A percentile compares a stretch with the other conserved stretches of the same genome.
phyloP scores from a whole-genome alignment of 2,797 vertebrate genomes.

The Molossus alvarezi region DNA sequence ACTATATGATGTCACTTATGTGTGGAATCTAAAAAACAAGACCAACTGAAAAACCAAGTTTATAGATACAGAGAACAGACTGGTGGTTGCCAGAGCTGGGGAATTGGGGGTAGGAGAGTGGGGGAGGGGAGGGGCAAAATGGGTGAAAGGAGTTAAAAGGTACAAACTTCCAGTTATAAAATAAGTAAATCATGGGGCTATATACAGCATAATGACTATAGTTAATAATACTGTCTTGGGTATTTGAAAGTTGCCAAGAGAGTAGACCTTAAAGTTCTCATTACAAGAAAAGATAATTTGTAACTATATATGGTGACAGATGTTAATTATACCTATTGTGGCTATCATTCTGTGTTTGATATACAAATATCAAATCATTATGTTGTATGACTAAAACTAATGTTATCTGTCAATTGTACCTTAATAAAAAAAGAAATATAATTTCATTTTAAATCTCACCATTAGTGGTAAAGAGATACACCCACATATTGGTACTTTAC shows the following conservation, averaged over 20 bases:
- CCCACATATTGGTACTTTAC: background rate
- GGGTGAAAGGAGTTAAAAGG: background rate
- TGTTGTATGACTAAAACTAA: background rate
- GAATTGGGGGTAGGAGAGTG: background rate
- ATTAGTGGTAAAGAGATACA: background rate
- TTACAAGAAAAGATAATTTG: background rate
- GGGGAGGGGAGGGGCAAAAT: background rate
- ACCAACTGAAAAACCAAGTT: background rate
- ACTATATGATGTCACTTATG: background rate
- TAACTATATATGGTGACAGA: background rate
- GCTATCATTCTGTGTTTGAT: background rate
- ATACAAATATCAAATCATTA: background rate
- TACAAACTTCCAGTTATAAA: background rate
- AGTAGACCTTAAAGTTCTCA: background rate
- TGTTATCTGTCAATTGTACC: background rate
- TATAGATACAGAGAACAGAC: background rate
- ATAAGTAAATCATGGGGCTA: background rate
- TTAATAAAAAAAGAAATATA: background rate
- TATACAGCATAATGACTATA: background rate
- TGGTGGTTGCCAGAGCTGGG: background rate
- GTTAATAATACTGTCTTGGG: background rate
- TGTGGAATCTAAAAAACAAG: background rate
- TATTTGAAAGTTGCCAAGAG: constrained; percentile 36
- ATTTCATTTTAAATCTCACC: background rate
- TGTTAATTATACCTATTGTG: background rate